A percentile compares a stretch with the other conserved stretches of the same genome.
Conservation (phyloP, 1,140 invertebrate species). For the Sycophila sp. region DNA sequence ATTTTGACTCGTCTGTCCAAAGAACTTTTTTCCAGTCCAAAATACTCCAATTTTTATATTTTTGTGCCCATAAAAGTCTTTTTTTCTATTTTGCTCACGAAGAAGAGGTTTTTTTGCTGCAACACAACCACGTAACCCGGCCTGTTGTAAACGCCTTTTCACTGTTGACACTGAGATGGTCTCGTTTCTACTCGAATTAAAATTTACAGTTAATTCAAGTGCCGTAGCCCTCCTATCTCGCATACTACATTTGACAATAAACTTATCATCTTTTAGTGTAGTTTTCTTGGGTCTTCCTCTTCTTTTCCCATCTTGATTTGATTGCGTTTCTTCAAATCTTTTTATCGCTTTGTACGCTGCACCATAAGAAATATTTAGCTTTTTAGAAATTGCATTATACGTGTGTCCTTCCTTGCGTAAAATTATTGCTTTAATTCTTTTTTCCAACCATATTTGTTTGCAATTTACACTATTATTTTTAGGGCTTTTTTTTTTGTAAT, state of each 20-base stretch:
- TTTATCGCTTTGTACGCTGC: background rate
- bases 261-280: background rate
- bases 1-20: constrained; percentile 42
- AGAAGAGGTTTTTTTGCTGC: constrained; percentile 32
- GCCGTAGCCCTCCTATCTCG: background rate
- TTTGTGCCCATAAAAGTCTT: constrained; percentile 24
- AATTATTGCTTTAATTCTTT: background rate
- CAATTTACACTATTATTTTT: too few species aligned
- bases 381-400: background rate
- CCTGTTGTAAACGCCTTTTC: background rate
- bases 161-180: background rate
- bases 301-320: background rate
- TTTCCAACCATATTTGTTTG: background rate
- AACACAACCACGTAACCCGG: constrained; percentile 8
- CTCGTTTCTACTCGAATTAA: background rate
- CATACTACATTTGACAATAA: background rate
- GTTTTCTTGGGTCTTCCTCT: background rate
- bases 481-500: too few species aligned
- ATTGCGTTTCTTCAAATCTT: background rate
- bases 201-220: background rate
- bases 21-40: constrained; percentile 38
- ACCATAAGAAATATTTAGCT: background rate
- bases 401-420: background rate
- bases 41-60: constrained; percentile 23
- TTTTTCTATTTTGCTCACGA: constrained; percentile 12